Conservation (phyloP, 1,140 invertebrate genomes). For the Rhysida immarginata region DNA sequence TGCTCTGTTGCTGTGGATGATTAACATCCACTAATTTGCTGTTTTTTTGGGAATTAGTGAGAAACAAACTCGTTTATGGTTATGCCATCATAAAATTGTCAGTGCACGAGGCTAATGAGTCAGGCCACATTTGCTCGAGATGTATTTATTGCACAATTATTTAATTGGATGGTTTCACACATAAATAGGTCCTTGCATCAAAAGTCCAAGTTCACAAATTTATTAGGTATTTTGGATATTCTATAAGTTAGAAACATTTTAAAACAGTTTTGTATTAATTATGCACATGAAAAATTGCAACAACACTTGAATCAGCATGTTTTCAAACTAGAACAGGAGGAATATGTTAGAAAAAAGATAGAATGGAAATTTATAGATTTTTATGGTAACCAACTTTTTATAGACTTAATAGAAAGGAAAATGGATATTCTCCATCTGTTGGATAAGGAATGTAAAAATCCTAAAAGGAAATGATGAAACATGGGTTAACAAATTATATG, state of each 20-base stretch:
- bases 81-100: constrained; percentile 75
- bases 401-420: constrained; percentile 93
- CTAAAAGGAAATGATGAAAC: constrained; percentile 77
- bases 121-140: constrained; percentile 66
- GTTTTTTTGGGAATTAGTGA: constrained; percentile 59
- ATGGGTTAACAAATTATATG: constrained; percentile 84
- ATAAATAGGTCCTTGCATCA: constrained; percentile 58
- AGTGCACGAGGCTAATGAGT: constrained; percentile 50
- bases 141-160: constrained; percentile 81
- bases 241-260: constrained; percentile 93
- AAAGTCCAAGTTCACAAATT: constrained; percentile 32
- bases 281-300: constrained; percentile 97
- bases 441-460: constrained; percentile 82
- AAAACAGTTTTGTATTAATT: constrained; percentile 99
- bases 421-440: constrained; percentile 86
- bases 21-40: constrained; percentile 46
- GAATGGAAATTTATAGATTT: constrained; percentile 98
- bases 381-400: constrained; percentile 97
- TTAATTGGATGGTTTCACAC: constrained; percentile 79
- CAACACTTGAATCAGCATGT: constrained; percentile 98
- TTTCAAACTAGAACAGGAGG: constrained; percentile 95
- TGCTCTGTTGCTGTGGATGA: constrained; percentile 44
- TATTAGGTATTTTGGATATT: constrained; percentile 89
- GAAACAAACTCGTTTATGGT: constrained; percentile 63
- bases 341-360: constrained; percentile 90